These are phyloP conservation scores for Deilephila porcellus DNA, from an alignment of 2,888 invertebrate species.

Conservation along the genomic window DNA sequence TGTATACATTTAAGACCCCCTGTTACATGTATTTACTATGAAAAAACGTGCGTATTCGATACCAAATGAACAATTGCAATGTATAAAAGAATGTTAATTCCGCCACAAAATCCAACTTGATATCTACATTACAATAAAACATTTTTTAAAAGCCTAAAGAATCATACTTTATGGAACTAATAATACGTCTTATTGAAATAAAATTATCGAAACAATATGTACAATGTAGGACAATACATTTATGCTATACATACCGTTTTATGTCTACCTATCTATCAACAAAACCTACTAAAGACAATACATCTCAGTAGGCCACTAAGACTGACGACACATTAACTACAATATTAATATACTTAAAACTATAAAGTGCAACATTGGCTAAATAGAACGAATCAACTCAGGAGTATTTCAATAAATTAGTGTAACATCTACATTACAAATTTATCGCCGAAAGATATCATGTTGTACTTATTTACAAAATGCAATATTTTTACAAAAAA, in stretches of 20 bases:
- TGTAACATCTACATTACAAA: slow-evolving; percentile 68
- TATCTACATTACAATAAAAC: slow-evolving; percentile 51
- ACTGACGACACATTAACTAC: slow-evolving; percentile 77
- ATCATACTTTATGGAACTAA: slow-evolving; percentile 74
- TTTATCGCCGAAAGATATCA: slow-evolving; percentile 61
- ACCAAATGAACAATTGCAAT: slow-evolving; percentile 44
- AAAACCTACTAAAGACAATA: slow-evolving; percentile 75
- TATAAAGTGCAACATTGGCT: slow-evolving; percentile 82
- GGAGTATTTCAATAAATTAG: slow-evolving; percentile 81
- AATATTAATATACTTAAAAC: slow-evolving; percentile 75
- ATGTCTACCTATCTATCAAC: slow-evolving; percentile 79
- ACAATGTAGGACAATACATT: slow-evolving; percentile 68
- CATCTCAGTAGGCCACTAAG: slow-evolving; percentile 76
- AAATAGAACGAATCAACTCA: slow-evolving; percentile 78
- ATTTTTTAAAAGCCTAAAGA: slow-evolving; percentile 75
- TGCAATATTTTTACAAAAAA: slow-evolving; percentile 74
- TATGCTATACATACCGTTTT: slow-evolving; percentile 79
- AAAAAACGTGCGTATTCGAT: slow-evolving; percentile 50
- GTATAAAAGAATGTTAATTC: slow-evolving; percentile 61
- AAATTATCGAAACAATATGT: slow-evolving; percentile 82
- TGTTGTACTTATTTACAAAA: slow-evolving; percentile 83
- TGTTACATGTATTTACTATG: slow-evolving; percentile 73
- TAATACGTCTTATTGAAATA: slow-evolving; percentile 80
- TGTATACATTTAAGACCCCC: slow-evolving; percentile 68
- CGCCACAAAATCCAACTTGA: slow-evolving; percentile 81